Conservation (phyloP, 2,797 vertebrate genomes). For the Oceanodroma leucorhoa region DNA sequence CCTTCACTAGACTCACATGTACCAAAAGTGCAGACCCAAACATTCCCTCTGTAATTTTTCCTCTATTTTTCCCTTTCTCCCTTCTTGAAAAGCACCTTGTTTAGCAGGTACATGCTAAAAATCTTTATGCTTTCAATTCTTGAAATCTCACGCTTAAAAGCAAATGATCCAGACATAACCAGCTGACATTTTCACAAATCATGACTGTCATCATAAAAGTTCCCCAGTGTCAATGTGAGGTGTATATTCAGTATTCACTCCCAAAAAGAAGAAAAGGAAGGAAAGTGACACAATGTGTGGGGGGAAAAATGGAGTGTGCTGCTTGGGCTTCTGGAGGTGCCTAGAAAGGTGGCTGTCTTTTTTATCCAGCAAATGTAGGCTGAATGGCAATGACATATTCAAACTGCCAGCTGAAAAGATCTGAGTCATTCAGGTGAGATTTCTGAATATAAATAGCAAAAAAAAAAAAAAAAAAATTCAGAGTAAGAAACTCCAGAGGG, state of each 20-base stretch:
- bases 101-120: background rate
- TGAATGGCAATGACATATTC: background rate
- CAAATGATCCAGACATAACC: background rate
- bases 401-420: background rate
- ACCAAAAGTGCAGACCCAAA: background rate
- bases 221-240: background rate
- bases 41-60: background rate
- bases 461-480: background rate
- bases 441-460: background rate
- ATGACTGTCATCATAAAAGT: background rate
- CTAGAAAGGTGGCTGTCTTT: background rate
- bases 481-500: background rate
- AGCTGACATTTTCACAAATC: background rate
- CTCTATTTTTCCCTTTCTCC: too few relatives aligned
- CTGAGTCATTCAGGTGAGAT: constrained; percentile 11
- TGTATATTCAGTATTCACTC: background rate
- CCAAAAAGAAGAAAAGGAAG: background rate
- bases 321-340: background rate
- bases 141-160: background rate
- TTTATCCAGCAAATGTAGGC: background rate
- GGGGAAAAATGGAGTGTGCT: background rate
- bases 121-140: background rate
- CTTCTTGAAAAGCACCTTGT: background rate
- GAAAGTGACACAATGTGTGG: background rate
- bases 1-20: background rate